Percentiles rank a stretch among this genome's conserved stretches.
Conservation (phyloP, 2,888 invertebrate species). For the Emmelina monodactyla region DNA sequence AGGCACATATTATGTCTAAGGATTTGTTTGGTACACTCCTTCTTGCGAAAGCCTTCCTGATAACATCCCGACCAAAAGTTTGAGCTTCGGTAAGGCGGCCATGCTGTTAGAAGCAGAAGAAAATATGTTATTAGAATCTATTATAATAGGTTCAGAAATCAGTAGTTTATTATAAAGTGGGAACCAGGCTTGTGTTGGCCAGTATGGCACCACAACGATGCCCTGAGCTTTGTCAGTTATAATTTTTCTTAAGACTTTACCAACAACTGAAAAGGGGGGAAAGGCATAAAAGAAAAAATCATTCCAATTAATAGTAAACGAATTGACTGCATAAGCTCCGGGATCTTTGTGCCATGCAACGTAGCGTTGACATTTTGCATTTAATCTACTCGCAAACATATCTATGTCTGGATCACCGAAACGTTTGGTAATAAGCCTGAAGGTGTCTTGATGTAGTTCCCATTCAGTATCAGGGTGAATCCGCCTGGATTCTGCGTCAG, state of each 20-base stretch:
- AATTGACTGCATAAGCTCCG: neutral
- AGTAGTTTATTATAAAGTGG: neutral
- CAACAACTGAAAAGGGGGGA: neutral
- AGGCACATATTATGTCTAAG: neutral
- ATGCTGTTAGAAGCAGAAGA: neutral
- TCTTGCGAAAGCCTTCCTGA: neutral
- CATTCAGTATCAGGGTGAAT: slow-evolving; percentile 12
- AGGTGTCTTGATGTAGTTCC: slow-evolving; percentile 5
- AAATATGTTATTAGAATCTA: neutral
- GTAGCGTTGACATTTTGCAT: neutral
- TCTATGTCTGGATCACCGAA: neutral
- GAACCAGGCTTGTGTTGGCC: slow-evolving; percentile 1
- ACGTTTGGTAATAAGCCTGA: neutral
- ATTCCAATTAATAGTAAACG: neutral
- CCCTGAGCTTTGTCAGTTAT: neutral
- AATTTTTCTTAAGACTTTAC: neutral
- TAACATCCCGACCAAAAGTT: slow-evolving; percentile 1
- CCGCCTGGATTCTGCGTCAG: slow-evolving; percentile 1
- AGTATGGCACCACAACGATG: neutral
- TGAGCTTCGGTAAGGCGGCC: neutral
- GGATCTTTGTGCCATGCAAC: slow-evolving; percentile 1
- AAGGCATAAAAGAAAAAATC: neutral
- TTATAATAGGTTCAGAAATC: neutral
- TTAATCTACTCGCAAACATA: neutral
- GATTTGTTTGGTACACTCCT: neutral